Conservation (phyloP, 2,888 invertebrate genomes). For the Spisula solida region DNA sequence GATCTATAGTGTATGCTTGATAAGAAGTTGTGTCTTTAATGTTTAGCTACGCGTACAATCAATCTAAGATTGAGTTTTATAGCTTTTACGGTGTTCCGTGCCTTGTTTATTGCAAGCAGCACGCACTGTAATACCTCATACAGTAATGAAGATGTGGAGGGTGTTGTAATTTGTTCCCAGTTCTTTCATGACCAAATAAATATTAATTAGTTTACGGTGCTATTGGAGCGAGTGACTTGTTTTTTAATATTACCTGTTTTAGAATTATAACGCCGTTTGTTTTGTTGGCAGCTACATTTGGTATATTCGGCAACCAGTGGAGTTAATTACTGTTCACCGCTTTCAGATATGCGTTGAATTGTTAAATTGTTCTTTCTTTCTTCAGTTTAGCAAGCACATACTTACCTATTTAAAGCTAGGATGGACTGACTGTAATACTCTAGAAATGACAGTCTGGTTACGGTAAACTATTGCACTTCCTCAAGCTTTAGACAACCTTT, state of each 20-base stretch:
- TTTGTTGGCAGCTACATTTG: background rate
- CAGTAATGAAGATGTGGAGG: background rate
- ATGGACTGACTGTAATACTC: too few relatives aligned
- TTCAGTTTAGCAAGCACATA: too few relatives aligned
- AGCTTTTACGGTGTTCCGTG: background rate
- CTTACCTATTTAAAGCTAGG: too few relatives aligned
- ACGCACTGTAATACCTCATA: background rate
- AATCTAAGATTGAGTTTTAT: constrained; percentile 7
- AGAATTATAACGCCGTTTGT: background rate
- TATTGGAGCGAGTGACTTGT: background rate
- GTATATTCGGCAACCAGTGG: background rate
- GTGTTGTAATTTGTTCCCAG: background rate
- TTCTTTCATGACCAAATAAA: background rate
- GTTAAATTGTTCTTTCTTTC: too few relatives aligned
- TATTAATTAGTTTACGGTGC: background rate
- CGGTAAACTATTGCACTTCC: too few relatives aligned
- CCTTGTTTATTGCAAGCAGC: background rate
- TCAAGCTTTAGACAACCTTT: too few relatives aligned
- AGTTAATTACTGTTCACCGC: background rate
- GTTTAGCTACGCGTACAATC: background rate
- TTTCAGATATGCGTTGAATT: background rate
- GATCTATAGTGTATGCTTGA: background rate
- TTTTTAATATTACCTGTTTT: background rate
- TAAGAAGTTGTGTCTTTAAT: background rate
- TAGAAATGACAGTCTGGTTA: too few relatives aligned